These are phyloP conservation scores for Timema podura DNA, from an alignment of 2,888 invertebrate genomes.

Conservation along the genomic window DNA sequence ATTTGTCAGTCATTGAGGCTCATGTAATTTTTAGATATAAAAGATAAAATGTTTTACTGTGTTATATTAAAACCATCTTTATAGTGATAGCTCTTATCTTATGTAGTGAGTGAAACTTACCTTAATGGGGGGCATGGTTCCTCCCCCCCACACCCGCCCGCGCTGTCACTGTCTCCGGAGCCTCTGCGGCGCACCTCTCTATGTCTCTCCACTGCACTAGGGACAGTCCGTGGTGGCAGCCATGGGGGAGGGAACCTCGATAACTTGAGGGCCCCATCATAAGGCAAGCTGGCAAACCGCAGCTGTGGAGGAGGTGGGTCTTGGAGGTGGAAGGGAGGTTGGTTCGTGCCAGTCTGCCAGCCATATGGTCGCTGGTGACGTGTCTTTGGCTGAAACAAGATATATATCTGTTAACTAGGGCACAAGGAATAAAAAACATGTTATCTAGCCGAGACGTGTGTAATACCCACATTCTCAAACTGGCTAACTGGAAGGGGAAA, in stretches of 20 bases:
- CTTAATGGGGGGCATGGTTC: conserved; percentile 38
- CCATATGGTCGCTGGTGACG: conserved; percentile 70
- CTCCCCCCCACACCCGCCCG: conserved; percentile 38
- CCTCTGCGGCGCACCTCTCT: conserved; percentile 69
- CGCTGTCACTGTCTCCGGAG: conserved; percentile 23
- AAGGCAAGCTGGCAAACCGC: conserved; percentile 66
- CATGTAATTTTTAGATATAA: no score
- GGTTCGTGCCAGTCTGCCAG: conserved; percentile 55
- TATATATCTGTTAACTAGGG: no score
- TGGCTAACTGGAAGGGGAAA: no score
- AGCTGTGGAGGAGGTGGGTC: conserved; percentile 53
- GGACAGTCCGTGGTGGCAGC: conserved; percentile 65
- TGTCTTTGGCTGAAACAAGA: conserved; percentile 60
- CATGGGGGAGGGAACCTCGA: conserved; percentile 46
- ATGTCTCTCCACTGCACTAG: conserved; percentile 70
- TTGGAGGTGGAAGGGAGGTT: conserved; percentile 43
- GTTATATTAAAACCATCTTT: no score
- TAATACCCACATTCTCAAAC: no score
- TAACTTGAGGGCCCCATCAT: conserved; percentile 47
- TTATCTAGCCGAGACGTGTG: no score
- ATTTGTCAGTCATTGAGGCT: no score
- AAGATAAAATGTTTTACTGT: no score
- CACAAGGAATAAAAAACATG: no score
- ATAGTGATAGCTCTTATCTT: no score
- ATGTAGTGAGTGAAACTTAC: no score